Evolutionary conservation across 2,113 vertebrate genomes (phyloP).

Genomic region (Entomyzon cyanotis): DNA sequence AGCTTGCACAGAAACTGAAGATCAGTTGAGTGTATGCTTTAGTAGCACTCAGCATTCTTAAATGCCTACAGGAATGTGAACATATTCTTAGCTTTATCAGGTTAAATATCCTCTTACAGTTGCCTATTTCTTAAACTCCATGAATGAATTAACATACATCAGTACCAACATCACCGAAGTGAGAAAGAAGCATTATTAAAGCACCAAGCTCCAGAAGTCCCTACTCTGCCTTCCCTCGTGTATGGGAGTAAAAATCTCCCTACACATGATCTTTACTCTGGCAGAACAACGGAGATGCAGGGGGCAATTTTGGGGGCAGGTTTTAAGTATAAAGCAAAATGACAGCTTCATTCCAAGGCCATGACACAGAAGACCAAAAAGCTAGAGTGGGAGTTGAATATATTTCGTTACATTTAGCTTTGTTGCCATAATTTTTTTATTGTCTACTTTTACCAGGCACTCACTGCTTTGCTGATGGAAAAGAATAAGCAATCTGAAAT

Average conservation of each 20-base stretch:
- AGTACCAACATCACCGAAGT: neutral
- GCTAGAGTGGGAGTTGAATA: neutral
- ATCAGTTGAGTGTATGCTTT: neutral
- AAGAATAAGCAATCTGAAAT: neutral
- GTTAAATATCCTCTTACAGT: neutral
- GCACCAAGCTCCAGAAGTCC: neutral
- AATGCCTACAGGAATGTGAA: neutral
- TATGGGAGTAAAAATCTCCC: neutral
- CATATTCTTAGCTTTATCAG: neutral
- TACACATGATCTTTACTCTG: neutral
- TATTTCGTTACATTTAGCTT: neutral
- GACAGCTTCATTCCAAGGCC: neutral
- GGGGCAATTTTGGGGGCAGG: neutral
- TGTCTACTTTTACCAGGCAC: neutral
- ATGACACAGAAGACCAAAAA: neutral
- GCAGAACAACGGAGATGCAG: neutral
- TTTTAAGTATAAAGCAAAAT: neutral
- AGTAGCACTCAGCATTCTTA: neutral
- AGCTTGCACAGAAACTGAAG: neutral
- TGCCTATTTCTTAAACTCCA: neutral
- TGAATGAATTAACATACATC: neutral
- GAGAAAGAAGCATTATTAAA: neutral
- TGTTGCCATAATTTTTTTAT: neutral
- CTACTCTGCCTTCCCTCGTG: neutral
- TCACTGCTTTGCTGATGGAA: neutral